Base-by-base conservation (phyloP, 2,888 invertebrate genomes). In the Heliconius charithonia region DNA sequence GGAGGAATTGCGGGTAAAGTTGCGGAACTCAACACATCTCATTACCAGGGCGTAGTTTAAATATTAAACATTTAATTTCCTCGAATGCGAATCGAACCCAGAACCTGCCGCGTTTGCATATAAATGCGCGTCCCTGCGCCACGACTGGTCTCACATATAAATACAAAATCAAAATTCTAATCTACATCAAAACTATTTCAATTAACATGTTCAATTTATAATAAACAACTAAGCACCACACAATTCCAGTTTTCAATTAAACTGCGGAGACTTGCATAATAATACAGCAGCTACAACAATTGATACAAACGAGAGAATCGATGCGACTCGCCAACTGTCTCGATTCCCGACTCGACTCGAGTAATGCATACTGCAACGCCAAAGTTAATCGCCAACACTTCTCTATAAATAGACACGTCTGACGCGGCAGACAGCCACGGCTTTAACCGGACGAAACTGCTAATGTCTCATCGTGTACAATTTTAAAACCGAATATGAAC, bases 391-490 rank as follows among this genome's bases (percentile, higher is more conserved):
- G 89, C 87, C 72, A 87, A 82, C 85, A 84, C 85, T 85, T 84
- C 89, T 89, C 91, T 93, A 93, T 93, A 93, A 92, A 93, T 94
- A 94, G 92, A 91, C 85, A 87, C 85, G 92, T 91, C 92, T 92
- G 92, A 89, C 88, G 89, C 88, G 87, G 88, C 90, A 93, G 94
- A 93, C 93, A 88, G 89, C 90, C 88, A 88, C 86, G 7, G 85
- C 83, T 83, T 81, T 82, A 81, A 80, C 83, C 83, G 83, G 82
- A 82, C 79, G 81, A 73, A 79, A 78, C 73, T 70, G 83, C 81
- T 82, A 89, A 89, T 85, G 85, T 81, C 85, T 82, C 86, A 83
- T 83, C 51, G 76, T 76, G 76, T 9, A n/a, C 32, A 71, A 65
- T 80, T 78, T 32, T 45, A 10, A 74, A 45, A 62, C 25, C 80